phyloP scores from a whole-genome alignment of 2,113 vertebrate genomes.

The Hypocryptadius cinnamomeus region DNA sequence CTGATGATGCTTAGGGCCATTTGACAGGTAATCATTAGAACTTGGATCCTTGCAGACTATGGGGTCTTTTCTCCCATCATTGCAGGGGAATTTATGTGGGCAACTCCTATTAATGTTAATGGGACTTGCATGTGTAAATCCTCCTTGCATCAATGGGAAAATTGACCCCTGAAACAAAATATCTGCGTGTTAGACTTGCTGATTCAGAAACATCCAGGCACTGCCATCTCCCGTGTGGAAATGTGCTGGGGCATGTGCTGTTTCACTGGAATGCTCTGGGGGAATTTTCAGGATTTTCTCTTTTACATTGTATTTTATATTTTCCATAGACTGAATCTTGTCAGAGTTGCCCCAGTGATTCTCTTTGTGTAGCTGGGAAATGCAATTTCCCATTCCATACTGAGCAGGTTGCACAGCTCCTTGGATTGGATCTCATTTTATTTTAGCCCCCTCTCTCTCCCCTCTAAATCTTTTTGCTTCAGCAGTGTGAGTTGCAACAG shows the following conservation, averaged over 20 bases:
- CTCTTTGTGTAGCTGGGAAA: background rate
- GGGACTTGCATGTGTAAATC: conserved; percentile 62
- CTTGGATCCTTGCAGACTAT: conserved; percentile 31
- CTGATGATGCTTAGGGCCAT: conserved; percentile 55
- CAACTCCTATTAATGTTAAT: conserved; percentile 63
- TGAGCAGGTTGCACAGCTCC: background rate
- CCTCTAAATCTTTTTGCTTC: background rate
- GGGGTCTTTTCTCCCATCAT: conserved; percentile 43
- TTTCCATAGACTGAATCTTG: background rate
- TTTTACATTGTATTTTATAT: background rate
- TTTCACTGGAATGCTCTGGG: background rate
- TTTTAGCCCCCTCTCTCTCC: background rate
- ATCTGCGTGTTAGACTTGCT: background rate
- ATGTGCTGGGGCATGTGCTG: background rate
- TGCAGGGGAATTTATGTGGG: conserved; percentile 47
- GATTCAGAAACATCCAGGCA: background rate
- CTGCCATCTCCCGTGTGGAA: background rate
- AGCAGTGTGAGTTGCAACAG: background rate
- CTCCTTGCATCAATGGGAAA: conserved; percentile 55
- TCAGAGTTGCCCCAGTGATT: background rate
- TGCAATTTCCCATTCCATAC: background rate
- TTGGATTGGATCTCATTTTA: background rate
- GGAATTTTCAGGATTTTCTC: background rate
- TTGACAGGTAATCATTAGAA: conserved; percentile 69
- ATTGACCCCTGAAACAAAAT: conserved; percentile 52